Evolutionary conservation across 2,888 invertebrate species (phyloP).

Genomic region (Apamea anceps): DNA sequence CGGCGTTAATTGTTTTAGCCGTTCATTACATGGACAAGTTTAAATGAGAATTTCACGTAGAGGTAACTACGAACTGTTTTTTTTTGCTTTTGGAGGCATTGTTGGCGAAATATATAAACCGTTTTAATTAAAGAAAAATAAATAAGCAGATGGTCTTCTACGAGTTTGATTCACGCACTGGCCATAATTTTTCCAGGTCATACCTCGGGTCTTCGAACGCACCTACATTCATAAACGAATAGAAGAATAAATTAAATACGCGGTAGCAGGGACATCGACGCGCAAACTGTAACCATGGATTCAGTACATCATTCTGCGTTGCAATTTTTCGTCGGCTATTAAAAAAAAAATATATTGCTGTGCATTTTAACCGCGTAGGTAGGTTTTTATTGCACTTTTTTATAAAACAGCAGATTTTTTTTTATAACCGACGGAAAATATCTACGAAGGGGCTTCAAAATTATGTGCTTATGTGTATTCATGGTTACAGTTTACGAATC

Average conservation of each 20-base stretch:
- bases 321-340: too few species aligned
- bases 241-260: background rate
- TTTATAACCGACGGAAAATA: too few species aligned
- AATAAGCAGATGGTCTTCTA: background rate
- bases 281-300: too few species aligned
- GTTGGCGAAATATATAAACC: background rate
- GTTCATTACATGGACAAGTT: background rate
- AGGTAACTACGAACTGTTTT: background rate
- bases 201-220: background rate
- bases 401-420: too few species aligned
- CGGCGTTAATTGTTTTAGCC: background rate
- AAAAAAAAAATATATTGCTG: too few species aligned
- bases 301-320: too few species aligned
- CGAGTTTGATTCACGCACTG: background rate
- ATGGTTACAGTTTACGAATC: too few species aligned
- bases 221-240: background rate
- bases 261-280: too few species aligned
- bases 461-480: too few species aligned
- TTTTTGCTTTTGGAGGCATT: background rate
- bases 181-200: background rate
- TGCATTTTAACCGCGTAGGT: too few species aligned
- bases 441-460: too few species aligned
- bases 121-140: background rate
- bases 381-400: too few species aligned
- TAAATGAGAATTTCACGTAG: background rate